A percentile compares a stretch with the other conserved stretches of the same genome.
Conservation (phyloP, 1,140 invertebrate species). For the Battus philenor region DNA sequence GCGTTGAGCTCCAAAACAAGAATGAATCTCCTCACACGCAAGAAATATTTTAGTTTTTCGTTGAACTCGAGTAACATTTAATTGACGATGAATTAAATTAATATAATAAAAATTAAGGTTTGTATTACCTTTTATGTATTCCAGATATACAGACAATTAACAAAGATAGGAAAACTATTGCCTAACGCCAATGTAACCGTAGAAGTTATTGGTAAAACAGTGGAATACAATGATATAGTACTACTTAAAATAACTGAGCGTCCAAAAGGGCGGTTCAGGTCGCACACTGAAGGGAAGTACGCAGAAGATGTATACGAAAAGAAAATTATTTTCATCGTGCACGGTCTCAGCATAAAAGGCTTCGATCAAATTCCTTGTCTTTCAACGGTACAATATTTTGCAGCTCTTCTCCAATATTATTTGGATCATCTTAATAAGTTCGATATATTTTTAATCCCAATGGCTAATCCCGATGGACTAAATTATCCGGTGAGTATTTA, state of each 20-base stretch:
- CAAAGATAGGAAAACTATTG: slow-evolving; percentile 20
- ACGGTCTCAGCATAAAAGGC: slow-evolving; percentile 46
- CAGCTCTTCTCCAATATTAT: slow-evolving; percentile 37
- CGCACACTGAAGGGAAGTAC: slow-evolving; percentile 32
- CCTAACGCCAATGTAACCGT: slow-evolving; percentile 34
- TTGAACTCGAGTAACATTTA: no score
- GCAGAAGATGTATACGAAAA: slow-evolving; percentile 40
- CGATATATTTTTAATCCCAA: slow-evolving; percentile 55
- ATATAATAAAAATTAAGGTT: no score
- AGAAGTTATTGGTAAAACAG: slow-evolving; percentile 44
- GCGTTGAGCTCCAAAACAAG: no score
- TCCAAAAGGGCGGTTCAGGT: slow-evolving; percentile 25
- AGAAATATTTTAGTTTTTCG: no score
- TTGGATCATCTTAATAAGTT: slow-evolving; percentile 48
- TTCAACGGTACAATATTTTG: slow-evolving; percentile 10
- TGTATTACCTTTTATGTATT: slow-evolving; percentile 15
- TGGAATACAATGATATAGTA: slow-evolving; percentile 52
- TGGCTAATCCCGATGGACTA: slow-evolving; percentile 57
- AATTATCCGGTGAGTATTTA: slow-evolving; percentile 15
- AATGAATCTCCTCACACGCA: no score
- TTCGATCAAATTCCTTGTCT: slow-evolving; percentile 22
- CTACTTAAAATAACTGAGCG: slow-evolving; percentile 38
- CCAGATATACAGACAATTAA: slow-evolving; percentile 37
- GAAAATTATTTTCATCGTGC: slow-evolving; percentile 62
- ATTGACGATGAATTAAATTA: no score